A percentile compares a stretch with the other conserved stretches of the same genome.
Conservation (phyloP, 2,113 vertebrate genomes). For the Arizona elegans region DNA sequence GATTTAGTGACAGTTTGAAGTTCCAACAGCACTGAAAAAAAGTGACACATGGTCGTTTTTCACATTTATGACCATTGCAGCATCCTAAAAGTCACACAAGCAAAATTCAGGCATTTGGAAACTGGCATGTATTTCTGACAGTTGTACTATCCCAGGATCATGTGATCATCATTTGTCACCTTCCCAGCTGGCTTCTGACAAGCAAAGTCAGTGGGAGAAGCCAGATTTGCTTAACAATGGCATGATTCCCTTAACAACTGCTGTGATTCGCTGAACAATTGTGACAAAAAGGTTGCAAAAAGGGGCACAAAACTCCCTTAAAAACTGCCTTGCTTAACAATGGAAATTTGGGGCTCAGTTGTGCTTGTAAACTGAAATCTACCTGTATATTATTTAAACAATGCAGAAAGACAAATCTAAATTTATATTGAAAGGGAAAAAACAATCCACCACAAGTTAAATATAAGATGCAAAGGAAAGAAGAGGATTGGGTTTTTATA, state of each 20-base stretch:
- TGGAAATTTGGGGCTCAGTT: neutral
- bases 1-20: neutral
- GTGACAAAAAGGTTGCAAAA: neutral
- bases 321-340: neutral
- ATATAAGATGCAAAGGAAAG: neutral
- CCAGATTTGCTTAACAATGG: no score
- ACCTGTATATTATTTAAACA: neutral
- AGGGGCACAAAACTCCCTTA: neutral
- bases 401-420: neutral
- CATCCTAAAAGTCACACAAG: no score
- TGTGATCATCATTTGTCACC: no score
- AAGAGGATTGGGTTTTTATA: neutral
- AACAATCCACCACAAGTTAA: neutral
- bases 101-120: no score
- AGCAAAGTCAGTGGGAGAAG: no score
- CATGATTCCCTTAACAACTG: no score
- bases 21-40: neutral
- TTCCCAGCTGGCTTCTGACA: no score
- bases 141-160: no score
- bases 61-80: neutral
- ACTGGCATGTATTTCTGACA: no score
- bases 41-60: neutral
- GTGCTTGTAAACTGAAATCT: neutral
- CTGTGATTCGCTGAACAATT: neutral
- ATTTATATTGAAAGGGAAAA: neutral